These are phyloP conservation scores for Baccha elongata DNA, from an alignment of 2,888 invertebrate genomes.

Conservation along the genomic window DNA sequence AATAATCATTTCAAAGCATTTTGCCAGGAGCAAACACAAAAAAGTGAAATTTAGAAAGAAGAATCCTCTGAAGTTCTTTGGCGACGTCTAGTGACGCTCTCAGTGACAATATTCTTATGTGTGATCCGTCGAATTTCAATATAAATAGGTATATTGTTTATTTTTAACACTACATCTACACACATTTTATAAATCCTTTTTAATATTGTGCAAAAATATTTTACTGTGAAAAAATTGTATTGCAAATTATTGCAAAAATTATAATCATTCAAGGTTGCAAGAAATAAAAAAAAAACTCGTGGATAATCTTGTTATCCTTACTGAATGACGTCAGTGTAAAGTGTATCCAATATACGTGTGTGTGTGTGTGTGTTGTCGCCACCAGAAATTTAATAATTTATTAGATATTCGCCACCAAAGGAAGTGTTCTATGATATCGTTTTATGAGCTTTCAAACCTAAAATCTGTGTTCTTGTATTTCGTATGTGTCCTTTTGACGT, in stretches of 20 bases:
- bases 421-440: slow-evolving; percentile 12
- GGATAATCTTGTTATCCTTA: slow-evolving; percentile 41
- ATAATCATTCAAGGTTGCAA: slow-evolving; percentile 8
- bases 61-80: slow-evolving; percentile 39
- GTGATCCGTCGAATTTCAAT: slow-evolving; percentile 32
- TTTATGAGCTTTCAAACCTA: slow-evolving; percentile 16
- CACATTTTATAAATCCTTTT: not conserved
- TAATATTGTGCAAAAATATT: not conserved
- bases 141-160: not conserved
- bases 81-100: slow-evolving; percentile 43
- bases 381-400: slow-evolving; percentile 54
- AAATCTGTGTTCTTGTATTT: slow-evolving; percentile 15
- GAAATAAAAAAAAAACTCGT: slow-evolving; percentile 2
- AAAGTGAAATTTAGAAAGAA: slow-evolving; percentile 30
- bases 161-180: not conserved
- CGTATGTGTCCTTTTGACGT: slow-evolving; percentile 50
- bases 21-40: slow-evolving; percentile 22
- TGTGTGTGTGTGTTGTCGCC: slow-evolving; percentile 6
- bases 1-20: slow-evolving; percentile 38
- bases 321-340: slow-evolving; percentile 65
- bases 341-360: slow-evolving; percentile 1
- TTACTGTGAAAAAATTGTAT: too few species aligned
- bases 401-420: slow-evolving; percentile 8
- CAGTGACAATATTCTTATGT: slow-evolving; percentile 41
- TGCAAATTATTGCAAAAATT: slow-evolving; percentile 19